phyloP scores from a whole-genome alignment of 1,140 invertebrate genomes.

The Neomicropteryx cornuta region DNA sequence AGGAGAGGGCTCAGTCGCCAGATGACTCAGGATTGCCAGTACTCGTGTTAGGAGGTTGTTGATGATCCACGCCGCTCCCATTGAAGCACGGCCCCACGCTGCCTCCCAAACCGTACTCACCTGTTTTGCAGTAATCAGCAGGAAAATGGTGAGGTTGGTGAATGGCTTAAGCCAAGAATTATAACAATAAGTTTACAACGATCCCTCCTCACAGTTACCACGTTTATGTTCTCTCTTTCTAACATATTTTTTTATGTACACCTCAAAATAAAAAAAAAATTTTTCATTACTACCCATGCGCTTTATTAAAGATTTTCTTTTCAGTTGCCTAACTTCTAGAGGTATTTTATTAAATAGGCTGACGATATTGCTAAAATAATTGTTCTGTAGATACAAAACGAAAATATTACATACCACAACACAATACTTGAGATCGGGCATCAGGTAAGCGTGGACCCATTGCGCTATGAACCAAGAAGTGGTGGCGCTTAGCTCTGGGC shows the following conservation, averaged over 20 bases:
- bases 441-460: conserved; percentile 65
- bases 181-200: too few relatives aligned
- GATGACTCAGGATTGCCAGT: conserved; percentile 22
- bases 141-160: conserved; percentile 17
- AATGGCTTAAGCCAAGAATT: conserved; percentile 4
- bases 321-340: too few relatives aligned
- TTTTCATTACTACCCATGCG: too few relatives aligned
- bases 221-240: too few relatives aligned
- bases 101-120: conserved; percentile 28
- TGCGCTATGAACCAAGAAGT: conserved; percentile 72
- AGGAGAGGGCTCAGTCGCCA: conserved; percentile 24
- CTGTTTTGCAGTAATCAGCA: conserved; percentile 24
- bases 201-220: too few relatives aligned
- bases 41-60: conserved; percentile 22
- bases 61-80: conserved; percentile 23
- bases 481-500: conserved; percentile 69
- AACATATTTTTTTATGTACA: too few relatives aligned
- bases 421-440: conserved; percentile 58
- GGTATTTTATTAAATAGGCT: too few relatives aligned
- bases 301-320: too few relatives aligned
- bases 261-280: too few relatives aligned
- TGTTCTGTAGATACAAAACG: too few relatives aligned
- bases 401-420: too few relatives aligned
- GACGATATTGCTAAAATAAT: too few relatives aligned
- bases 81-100: conserved; percentile 27